Percentiles rank a stretch among this genome's conserved stretches.
These are phyloP conservation scores for Colius striatus DNA, from an alignment of 2,113 vertebrate species.

Conservation along the genomic window DNA sequence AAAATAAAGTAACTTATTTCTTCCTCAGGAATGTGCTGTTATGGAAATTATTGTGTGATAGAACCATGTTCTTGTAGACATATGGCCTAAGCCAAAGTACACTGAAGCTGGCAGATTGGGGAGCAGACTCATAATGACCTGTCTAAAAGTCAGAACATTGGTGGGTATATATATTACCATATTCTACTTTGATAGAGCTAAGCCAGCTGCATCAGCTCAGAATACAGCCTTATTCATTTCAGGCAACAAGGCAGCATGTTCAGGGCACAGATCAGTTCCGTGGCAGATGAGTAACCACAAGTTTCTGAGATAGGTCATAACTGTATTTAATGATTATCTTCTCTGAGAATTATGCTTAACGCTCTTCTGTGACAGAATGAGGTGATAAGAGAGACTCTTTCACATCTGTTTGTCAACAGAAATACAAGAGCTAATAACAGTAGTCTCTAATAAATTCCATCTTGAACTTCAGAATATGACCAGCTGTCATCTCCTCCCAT, in stretches of 20 bases:
- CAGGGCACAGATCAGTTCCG: neutral
- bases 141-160: neutral
- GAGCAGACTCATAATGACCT: neutral
- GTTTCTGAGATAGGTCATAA: neutral
- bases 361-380: neutral
- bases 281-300: neutral
- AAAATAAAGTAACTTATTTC: neutral
- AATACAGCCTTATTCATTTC: neutral
- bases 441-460: slow-evolving; percentile 19
- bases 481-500: neutral
- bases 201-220: neutral
- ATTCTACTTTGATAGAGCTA: neutral
- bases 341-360: slow-evolving; percentile 30
- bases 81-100: neutral
- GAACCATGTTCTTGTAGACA: neutral
- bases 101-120: rapidly evolving
- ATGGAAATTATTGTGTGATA: neutral
- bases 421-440: slow-evolving; percentile 23
- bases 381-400: neutral
- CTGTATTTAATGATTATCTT: neutral
- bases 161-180: neutral
- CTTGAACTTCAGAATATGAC: neutral
- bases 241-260: neutral
- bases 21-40: neutral
- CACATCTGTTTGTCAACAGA: neutral